phyloP scores from a whole-genome alignment of 2,888 invertebrate species.

The Molanna angustata region DNA sequence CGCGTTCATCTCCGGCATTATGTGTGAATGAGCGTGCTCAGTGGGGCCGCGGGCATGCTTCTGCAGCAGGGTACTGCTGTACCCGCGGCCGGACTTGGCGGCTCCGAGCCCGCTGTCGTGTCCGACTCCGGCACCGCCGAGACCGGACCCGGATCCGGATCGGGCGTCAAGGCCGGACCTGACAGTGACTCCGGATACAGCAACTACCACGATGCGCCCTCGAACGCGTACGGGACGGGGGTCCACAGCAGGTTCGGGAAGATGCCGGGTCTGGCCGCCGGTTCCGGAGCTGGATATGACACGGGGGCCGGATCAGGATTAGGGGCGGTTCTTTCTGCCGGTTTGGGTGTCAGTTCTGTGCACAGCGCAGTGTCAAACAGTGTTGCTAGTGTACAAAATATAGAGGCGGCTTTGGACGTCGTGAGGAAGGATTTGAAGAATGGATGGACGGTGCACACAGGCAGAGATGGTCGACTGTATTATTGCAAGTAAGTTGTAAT shows the following conservation, averaged over 20 bases:
- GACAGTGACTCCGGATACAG: not conserved
- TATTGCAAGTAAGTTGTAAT: constrained; percentile 90
- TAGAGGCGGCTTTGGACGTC: constrained; percentile 48
- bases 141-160: not conserved
- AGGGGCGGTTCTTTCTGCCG: constrained; percentile 16
- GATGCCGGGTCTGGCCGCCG: constrained; percentile 8
- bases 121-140: too few relatives aligned
- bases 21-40: constrained; percentile 14
- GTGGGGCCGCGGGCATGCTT: constrained; percentile 19
- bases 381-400: constrained; percentile 44
- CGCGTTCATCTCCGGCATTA: too few relatives aligned
- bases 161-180: not conserved
- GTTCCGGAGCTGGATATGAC: constrained; percentile 19
- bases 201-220: too few relatives aligned
- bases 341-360: constrained; percentile 16
- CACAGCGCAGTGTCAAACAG: constrained; percentile 25
- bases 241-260: too few relatives aligned
- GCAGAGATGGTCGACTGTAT: constrained; percentile 77
- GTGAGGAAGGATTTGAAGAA: constrained; percentile 62
- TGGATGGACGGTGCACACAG: constrained; percentile 78
- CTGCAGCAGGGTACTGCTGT: constrained; percentile 16
- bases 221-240: constrained; percentile 3
- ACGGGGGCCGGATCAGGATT: constrained; percentile 12
- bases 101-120: too few relatives aligned
- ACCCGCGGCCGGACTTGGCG: constrained; percentile 4